Conservation (phyloP, 2,888 invertebrate genomes). For the Noctuana brunneofusca region DNA sequence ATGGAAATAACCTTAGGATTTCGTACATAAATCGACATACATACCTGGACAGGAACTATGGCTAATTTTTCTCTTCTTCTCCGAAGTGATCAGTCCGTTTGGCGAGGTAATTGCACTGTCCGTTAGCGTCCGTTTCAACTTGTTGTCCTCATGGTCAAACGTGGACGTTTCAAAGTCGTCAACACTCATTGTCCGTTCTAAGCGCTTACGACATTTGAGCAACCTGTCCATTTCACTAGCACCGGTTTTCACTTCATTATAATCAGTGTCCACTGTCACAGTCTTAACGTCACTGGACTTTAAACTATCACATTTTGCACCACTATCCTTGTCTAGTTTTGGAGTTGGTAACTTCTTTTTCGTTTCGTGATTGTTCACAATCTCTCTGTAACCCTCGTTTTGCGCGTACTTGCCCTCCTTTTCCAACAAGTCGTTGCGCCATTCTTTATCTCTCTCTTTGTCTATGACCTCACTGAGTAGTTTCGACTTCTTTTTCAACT, state of each 20-base stretch:
- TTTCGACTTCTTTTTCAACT: conserved; percentile 74
- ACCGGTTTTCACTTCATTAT: conserved; percentile 62
- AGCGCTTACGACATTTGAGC: conserved; percentile 66
- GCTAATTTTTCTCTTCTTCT: conserved; percentile 85
- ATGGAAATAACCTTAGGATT: conserved; percentile 26
- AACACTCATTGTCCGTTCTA: conserved; percentile 72
- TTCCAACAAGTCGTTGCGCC: conserved; percentile 82
- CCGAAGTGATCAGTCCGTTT: conserved; percentile 84
- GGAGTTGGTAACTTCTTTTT: conserved; percentile 75
- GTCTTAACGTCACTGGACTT: conserved; percentile 67
- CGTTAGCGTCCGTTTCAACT: conserved; percentile 75
- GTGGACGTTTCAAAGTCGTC: conserved; percentile 48
- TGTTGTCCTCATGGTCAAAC: conserved; percentile 49
- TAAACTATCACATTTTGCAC: conserved; percentile 68
- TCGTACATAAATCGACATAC: conserved; percentile 43
- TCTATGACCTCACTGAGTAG: conserved; percentile 60
- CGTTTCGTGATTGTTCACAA: conserved; percentile 65
- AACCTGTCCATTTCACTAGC: conserved; percentile 71
- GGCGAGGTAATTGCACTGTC: conserved; percentile 76
- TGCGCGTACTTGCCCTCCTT: conserved; percentile 81
- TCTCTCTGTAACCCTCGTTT: conserved; percentile 80
- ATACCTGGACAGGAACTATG: conserved; percentile 81
- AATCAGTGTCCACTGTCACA: conserved; percentile 65
- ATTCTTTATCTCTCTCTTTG: conserved; percentile 78
- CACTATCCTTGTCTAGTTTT: conserved; percentile 59